phyloP scores from a whole-genome alignment of 1,140 invertebrate genomes.

The Palaemon carinicauda region DNA sequence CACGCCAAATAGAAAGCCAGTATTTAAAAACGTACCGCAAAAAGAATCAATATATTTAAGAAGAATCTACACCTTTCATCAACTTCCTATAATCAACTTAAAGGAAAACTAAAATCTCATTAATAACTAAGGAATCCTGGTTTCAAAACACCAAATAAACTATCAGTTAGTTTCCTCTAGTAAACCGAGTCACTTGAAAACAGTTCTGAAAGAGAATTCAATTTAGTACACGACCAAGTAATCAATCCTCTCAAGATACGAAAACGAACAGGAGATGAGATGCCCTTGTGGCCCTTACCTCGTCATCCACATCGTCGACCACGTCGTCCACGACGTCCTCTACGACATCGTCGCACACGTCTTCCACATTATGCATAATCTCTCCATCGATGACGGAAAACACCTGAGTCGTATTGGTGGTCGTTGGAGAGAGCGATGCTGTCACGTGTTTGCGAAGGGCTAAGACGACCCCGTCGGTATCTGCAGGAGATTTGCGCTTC shows the following conservation, averaged over 20 bases:
- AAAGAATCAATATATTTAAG: too few relatives aligned
- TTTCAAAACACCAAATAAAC: too few relatives aligned
- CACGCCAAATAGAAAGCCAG: too few relatives aligned
- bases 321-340: constrained; percentile 52
- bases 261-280: neutral
- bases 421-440: constrained; percentile 1
- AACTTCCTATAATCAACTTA: too few relatives aligned
- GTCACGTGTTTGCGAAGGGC: constrained; percentile 43
- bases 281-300: constrained; percentile 18
- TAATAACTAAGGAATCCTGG: too few relatives aligned
- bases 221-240: neutral
- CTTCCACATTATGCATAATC: constrained; percentile 47
- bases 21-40: too few relatives aligned
- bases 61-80: too few relatives aligned
- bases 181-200: too few relatives aligned
- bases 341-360: constrained; percentile 39
- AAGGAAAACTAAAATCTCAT: too few relatives aligned
- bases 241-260: neutral
- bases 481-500: constrained; percentile 35
- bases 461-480: constrained; percentile 34
- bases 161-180: too few relatives aligned
- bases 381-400: constrained; percentile 48
- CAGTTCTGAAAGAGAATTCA: neutral
- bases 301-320: constrained; percentile 37
- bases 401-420: constrained; percentile 39